phyloP scores from a whole-genome alignment of 2,797 vertebrate species.

The Crax fasciolata region DNA sequence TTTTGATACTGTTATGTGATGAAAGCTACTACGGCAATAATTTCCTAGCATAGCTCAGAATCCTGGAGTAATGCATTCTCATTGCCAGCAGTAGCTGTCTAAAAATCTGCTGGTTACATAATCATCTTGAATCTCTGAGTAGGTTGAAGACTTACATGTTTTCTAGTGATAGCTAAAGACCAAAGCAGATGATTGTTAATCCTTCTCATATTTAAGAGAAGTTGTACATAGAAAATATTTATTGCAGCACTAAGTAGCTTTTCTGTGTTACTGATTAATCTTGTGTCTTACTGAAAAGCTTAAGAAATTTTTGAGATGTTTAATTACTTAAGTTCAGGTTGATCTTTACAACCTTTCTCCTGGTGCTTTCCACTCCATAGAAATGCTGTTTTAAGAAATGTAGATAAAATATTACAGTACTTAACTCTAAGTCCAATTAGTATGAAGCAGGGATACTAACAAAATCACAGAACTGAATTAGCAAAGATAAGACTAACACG shows the following conservation, averaged over 20 bases:
- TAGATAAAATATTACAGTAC: not conserved
- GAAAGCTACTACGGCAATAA: not conserved
- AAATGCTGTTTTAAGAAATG: not conserved
- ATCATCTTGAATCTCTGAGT: not conserved
- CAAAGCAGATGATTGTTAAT: constrained; percentile 24
- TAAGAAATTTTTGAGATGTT: not conserved
- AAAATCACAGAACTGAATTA: not conserved
- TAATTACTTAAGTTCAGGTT: constrained; percentile 1
- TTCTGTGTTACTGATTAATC: not conserved
- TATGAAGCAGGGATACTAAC: not conserved
- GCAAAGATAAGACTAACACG: not conserved
- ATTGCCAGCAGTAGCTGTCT: not conserved
- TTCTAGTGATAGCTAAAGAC: not conserved
- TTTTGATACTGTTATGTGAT: not conserved
- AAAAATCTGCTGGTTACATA: constrained; percentile 6
- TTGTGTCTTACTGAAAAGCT: not conserved
- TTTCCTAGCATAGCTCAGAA: not conserved
- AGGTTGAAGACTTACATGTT: constrained; percentile 20
- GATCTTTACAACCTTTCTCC: not conserved
- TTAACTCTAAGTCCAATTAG: not conserved
- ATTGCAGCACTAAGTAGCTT: not conserved
- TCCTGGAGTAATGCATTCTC: not conserved
- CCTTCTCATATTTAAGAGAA: constrained; percentile 11
- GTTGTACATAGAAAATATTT: not conserved
- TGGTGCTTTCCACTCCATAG: not conserved